Conservation (phyloP, 2,797 vertebrate genomes). For the Falco berigora region DNA sequence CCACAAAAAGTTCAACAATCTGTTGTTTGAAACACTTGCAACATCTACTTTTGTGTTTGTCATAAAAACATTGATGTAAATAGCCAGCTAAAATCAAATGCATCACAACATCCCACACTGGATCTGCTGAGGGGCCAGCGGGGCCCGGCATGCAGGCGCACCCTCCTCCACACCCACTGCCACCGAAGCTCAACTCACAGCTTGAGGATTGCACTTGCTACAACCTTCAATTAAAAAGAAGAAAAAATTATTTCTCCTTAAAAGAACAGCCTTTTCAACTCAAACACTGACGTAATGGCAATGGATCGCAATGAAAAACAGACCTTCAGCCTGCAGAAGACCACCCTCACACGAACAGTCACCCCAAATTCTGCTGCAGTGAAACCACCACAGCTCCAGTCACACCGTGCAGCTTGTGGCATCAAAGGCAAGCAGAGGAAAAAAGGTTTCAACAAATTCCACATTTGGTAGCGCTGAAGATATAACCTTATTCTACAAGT, state of each 20-base stretch:
- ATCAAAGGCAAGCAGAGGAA: not conserved
- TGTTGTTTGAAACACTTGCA: not conserved
- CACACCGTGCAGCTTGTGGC: rapidly evolving
- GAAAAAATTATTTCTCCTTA: rapidly evolving
- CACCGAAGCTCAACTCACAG: not conserved
- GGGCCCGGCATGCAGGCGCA: rapidly evolving
- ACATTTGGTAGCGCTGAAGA: not conserved
- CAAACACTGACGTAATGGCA: not conserved
- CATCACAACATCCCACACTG: not conserved
- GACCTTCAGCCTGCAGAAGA: not conserved
- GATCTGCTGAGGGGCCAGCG: not conserved
- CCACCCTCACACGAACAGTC: not conserved
- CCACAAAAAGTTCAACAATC: not conserved
- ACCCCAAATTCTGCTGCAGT: not conserved
- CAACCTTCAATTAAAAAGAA: not conserved
- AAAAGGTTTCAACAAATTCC: not conserved
- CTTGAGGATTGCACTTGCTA: not conserved
- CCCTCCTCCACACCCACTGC: not conserved
- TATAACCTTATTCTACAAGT: not conserved
- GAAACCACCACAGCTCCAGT: not conserved
- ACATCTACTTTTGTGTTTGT: not conserved
- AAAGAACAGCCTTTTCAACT: not conserved
- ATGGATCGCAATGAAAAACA: not conserved
- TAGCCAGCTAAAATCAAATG: not conserved
- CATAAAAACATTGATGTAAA: not conserved